Conservation (phyloP, 2,797 vertebrate species). For the Natrix natrix region DNA sequence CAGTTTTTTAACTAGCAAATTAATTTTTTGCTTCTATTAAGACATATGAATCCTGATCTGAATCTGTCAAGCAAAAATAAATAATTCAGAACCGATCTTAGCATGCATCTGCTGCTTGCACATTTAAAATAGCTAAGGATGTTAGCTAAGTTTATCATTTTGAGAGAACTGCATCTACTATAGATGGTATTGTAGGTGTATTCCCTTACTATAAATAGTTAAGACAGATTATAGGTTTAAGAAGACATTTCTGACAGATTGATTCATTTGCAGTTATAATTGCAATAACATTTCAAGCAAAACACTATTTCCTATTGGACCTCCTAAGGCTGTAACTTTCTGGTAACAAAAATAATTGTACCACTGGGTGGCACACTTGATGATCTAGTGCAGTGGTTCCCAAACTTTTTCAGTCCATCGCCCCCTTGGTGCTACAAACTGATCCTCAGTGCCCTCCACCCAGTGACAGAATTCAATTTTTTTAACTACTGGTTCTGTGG, state of each 20-base stretch:
- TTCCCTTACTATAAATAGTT: slow-evolving; percentile 37
- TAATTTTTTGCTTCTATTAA: neutral
- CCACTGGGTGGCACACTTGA: slow-evolving; percentile 53
- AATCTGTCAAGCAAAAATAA: slow-evolving; percentile 8
- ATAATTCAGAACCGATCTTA: neutral
- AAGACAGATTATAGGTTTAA: slow-evolving; percentile 29
- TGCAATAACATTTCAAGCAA: slow-evolving; percentile 22
- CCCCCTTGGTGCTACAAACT: too few relatives aligned
- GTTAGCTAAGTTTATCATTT: neutral
- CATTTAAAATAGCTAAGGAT: slow-evolving; percentile 33
- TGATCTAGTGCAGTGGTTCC: slow-evolving; percentile 20
- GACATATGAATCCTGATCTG: neutral
- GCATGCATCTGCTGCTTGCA: neutral
- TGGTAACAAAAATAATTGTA: slow-evolving; percentile 40
- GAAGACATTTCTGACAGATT: slow-evolving; percentile 1
- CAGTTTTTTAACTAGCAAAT: neutral
- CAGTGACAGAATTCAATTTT: too few relatives aligned
- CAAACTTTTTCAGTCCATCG: too few relatives aligned
- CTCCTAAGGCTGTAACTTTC: slow-evolving; percentile 24
- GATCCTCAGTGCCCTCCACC: too few relatives aligned
- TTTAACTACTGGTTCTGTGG: too few relatives aligned
- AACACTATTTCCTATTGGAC: neutral
- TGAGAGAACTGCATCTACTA: slow-evolving; percentile 26
- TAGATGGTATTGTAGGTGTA: slow-evolving; percentile 23
- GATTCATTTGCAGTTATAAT: neutral